Base-by-base conservation (phyloP, 92 coral and sea anemone genomes). In the Diadumene lineata region DNA sequence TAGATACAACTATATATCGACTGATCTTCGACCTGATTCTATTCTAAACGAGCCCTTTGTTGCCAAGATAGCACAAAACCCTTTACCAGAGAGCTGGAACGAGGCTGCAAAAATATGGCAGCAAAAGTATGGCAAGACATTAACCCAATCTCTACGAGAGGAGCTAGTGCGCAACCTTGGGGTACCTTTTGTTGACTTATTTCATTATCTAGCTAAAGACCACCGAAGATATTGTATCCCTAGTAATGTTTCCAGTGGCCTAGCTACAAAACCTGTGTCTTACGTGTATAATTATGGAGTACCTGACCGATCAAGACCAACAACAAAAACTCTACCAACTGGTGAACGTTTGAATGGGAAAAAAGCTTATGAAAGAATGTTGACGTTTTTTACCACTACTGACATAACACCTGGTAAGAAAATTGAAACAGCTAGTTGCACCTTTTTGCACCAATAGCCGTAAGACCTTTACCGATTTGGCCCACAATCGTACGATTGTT, bases 201-300 rank as follows among this genome's bases (percentile, higher is more conserved):
- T 91, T 72, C 66, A 79, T 53, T 94, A 94, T 65, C 77, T 94
- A 68, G 79, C 79, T 11, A 60, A 26, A 18, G 97, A 91, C 16
- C 90, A 94, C 70, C 21, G 84, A 67, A 86, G 70, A 55, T 90
- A 94, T 43, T 94, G 98, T 66, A 90, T 92, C 16, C 87, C 88
- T 19, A 91, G 98, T 68, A 85, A 73, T 67, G 93, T 86, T 38
- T 88, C 98, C 63, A 94, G 98, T 82, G 98, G 98, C 21, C 87
- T 88, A 11, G 92, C 87, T 22, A 76, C 90, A 38, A 82, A 90
- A 34, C 98, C 98, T 4, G 67, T 94, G 11, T 55, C 78, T 22
- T 83, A 81, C 43, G 97, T 94, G 50, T 94, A 88, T 78, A 50
- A 76, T 24, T 34, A 91, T 22, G 92, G 94, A 7, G 67, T 72